phyloP scores from a whole-genome alignment of 1,140 invertebrate species.

The Aphaenogaster ashmeadi region DNA sequence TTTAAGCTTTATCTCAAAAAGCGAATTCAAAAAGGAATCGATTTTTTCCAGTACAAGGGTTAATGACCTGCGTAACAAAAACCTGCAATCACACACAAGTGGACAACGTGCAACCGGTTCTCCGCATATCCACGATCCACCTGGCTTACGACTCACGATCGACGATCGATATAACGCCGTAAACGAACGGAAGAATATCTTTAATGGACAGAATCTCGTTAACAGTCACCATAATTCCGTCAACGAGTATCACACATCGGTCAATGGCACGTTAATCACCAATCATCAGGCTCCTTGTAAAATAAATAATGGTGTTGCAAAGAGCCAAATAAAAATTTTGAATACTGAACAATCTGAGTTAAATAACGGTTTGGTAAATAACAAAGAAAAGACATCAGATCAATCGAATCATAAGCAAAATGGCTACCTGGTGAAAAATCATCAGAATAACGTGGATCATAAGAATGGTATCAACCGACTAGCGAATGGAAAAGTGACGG shows the following conservation, averaged over 20 bases:
- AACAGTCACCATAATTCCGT: conserved; percentile 21
- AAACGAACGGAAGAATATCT: conserved; percentile 50
- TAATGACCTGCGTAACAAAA: conserved; percentile 81
- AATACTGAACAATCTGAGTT: conserved; percentile 36
- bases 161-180: conserved; percentile 48
- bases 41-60: conserved; percentile 83
- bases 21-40: neutral
- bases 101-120: conserved; percentile 64
- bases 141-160: conserved; percentile 76
- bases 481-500: conserved; percentile 41
- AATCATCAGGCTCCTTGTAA: conserved; percentile 4
- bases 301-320: conserved; percentile 3
- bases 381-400: conserved; percentile 35
- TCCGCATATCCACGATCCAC: conserved; percentile 83
- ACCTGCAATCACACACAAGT: conserved; percentile 72
- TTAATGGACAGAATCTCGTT: conserved; percentile 38
- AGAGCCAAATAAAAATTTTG: neutral
- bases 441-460: neutral
- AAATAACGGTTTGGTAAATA: conserved; percentile 17
- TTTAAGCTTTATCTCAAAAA: neutral
- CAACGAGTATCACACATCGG: conserved; percentile 38
- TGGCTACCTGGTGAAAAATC: conserved; percentile 34
- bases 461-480: conserved; percentile 57
- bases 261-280: conserved; percentile 40
- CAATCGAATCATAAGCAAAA: conserved; percentile 48